Percentiles rank a stretch among this genome's conserved stretches.
Conservation (phyloP, 2,888 invertebrate species). For the Drosophila engyochracea region DNA sequence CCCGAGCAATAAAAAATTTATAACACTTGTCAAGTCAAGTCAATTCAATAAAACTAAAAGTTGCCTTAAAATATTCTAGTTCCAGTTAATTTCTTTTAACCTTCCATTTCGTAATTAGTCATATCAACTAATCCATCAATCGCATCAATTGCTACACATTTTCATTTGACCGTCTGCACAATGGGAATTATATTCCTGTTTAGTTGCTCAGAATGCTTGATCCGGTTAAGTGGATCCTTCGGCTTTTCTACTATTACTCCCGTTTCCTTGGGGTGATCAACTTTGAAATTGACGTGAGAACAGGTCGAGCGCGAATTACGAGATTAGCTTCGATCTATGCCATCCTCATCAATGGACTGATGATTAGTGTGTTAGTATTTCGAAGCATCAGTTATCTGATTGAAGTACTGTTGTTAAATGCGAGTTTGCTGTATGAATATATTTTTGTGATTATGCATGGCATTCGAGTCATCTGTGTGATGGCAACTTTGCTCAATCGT, state of each 20-base stretch:
- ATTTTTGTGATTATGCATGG: slow-evolving; percentile 32
- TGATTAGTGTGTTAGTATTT: slow-evolving; percentile 4
- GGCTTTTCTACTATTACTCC: slow-evolving; percentile 49
- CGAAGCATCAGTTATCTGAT: background rate
- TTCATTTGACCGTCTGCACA: background rate
- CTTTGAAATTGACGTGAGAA: slow-evolving; percentile 53
- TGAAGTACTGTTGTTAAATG: background rate
- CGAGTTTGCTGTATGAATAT: slow-evolving; percentile 49
- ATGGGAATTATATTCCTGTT: background rate
- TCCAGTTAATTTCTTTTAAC: background rate
- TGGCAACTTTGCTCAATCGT: slow-evolving; percentile 43
- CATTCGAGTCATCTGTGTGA: slow-evolving; percentile 37
- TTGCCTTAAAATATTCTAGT: background rate
- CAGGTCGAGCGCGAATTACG: slow-evolving; percentile 35
- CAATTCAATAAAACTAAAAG: background rate
- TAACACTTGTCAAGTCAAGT: background rate
- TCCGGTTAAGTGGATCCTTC: slow-evolving; percentile 42
- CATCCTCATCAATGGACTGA: slow-evolving; percentile 13
- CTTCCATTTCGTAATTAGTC: slow-evolving; percentile 24
- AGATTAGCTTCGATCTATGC: slow-evolving; percentile 38
- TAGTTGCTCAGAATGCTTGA: slow-evolving; percentile 53
- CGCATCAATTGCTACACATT: background rate
- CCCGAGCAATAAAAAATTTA: background rate
- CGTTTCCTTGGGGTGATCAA: slow-evolving; percentile 53
- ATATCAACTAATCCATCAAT: slow-evolving; percentile 14